Percentiles rank a stretch among this genome's conserved stretches.
These are phyloP conservation scores for Lycaon pictus DNA, from an alignment of 2,113 vertebrate species.

Conservation along the genomic window DNA sequence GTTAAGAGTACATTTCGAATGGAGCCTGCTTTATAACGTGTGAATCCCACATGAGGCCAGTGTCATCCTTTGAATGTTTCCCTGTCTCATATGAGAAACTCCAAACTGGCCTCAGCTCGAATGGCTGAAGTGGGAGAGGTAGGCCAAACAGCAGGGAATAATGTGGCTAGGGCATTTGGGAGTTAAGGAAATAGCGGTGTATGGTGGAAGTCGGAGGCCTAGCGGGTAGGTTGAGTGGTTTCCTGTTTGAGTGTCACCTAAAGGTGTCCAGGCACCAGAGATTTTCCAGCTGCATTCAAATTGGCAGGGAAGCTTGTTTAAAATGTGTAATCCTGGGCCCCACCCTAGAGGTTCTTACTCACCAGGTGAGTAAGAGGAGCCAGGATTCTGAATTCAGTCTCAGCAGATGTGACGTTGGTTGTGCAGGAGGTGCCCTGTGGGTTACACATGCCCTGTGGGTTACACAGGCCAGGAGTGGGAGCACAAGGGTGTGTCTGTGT, in stretches of 20 bases:
- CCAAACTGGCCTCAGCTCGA: not conserved
- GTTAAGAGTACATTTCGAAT: not conserved
- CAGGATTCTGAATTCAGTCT: not conserved
- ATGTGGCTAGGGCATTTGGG: not conserved
- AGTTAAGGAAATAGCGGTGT: not conserved
- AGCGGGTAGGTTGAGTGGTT: not conserved
- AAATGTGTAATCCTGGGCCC: not conserved
- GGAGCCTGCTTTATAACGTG: not conserved
- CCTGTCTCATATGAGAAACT: not conserved
- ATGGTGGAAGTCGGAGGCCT: not conserved
- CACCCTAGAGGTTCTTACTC: not conserved
- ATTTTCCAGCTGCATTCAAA: slow-evolving; percentile 13
- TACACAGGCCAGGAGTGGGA: not conserved
- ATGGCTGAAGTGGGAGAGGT: not conserved
- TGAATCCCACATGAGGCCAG: not conserved
- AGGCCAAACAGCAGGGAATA: not conserved
- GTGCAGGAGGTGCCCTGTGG: not conserved
- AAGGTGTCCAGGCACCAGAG: not conserved
- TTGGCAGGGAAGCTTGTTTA: not conserved
- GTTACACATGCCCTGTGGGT: not conserved
- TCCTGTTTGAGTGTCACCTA: not conserved
- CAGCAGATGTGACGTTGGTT: not conserved
- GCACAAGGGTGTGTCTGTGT: not conserved
- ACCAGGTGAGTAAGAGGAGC: not conserved
- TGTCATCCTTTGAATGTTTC: not conserved